Base-by-base conservation (phyloP, 37 sponge, comb jelly and placozoan species). In the Eunapius fragilis region DNA sequence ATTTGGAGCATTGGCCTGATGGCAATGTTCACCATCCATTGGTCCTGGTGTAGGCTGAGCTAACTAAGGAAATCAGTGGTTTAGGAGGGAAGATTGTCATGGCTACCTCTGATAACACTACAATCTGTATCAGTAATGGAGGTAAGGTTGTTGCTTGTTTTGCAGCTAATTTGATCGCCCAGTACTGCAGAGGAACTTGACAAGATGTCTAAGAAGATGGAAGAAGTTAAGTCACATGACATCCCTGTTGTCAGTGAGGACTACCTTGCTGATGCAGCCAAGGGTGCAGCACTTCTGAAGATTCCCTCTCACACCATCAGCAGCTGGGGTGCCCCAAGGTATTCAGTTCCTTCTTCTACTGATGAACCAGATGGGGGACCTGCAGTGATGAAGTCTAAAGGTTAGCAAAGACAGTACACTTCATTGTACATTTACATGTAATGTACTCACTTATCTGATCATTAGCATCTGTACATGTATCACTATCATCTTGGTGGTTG, bases 231-330 rank as follows among this genome's bases (percentile, higher is more conserved):
- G 84, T 80, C 83, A 0, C 48, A 71, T 69, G 82, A 93, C 34
- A 79, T 97, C 24, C 96, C 96, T 72, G 92, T 97, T 0, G 91
- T 97, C 35, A 50, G 77, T 25, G 87, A 84, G 71, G 88, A 83
- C 72, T 95, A 75, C 80, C 86, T 95, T 58, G 89, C 80, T 47
- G 87, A 90, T 67, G 93, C 89, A 2, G 68, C 50, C 9, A 74
- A 78, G 24, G 97, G 97, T 25, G 92, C 31, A 23, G 87, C 86
- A 4, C 86, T 90, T 22, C 70, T 89, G 28, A 86, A 91, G 75
- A 85, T 97, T n/a, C 71, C 84, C 27, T 25, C 74, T 6, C 87
- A 82, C 84, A 92, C 87, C 50, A 91, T 97, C 74, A 89, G 91
- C 31, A 68, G 75, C 30, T 97, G 97, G 97, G 94, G 95, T 0